A percentile compares a stretch with the other conserved stretches of the same genome.
Evolutionary conservation across 2,888 invertebrate genomes (phyloP).

Genomic region (Chromoteleia sp.): DNA sequence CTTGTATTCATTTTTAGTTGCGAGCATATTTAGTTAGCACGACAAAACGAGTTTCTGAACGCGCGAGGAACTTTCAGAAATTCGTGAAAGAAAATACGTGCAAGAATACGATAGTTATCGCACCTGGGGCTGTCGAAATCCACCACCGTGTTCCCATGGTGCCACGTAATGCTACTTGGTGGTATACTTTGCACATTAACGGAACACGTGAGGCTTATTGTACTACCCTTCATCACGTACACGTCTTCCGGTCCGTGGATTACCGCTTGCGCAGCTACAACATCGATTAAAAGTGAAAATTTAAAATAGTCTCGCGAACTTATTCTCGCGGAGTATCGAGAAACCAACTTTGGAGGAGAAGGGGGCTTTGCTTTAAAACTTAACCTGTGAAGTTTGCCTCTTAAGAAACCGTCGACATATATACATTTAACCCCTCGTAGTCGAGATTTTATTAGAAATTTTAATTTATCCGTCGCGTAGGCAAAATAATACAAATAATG

Average conservation of each 20-base stretch:
- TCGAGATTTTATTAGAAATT: constrained; percentile 11
- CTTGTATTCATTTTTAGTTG: background rate
- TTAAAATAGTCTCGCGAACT: constrained; percentile 23
- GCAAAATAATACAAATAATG: constrained; percentile 24
- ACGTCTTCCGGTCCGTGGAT: constrained; percentile 94
- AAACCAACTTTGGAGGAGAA: background rate
- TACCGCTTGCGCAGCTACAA: constrained; percentile 93
- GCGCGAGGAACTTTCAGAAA: constrained; percentile 7
- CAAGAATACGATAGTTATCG: constrained; percentile 65
- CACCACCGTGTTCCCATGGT: constrained; percentile 92
- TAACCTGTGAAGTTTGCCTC: constrained; percentile 21
- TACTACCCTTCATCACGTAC: constrained; percentile 95
- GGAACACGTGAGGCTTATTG: constrained; percentile 94
- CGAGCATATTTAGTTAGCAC: constrained; percentile 19
- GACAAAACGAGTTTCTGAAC: constrained; percentile 35
- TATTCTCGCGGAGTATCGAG: constrained; percentile 15
- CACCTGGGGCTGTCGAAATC: constrained; percentile 89
- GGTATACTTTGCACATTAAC: constrained; percentile 94
- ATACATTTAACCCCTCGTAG: background rate
- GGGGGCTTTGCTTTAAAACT: constrained; percentile 15
- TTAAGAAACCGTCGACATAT: background rate
- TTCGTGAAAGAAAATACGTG: constrained; percentile 39
- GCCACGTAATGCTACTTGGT: constrained; percentile 91
- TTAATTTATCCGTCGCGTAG: background rate
- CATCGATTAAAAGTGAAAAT: constrained; percentile 78